phyloP scores from a whole-genome alignment of 2,888 invertebrate species.

The Cheilosia variabilis region DNA sequence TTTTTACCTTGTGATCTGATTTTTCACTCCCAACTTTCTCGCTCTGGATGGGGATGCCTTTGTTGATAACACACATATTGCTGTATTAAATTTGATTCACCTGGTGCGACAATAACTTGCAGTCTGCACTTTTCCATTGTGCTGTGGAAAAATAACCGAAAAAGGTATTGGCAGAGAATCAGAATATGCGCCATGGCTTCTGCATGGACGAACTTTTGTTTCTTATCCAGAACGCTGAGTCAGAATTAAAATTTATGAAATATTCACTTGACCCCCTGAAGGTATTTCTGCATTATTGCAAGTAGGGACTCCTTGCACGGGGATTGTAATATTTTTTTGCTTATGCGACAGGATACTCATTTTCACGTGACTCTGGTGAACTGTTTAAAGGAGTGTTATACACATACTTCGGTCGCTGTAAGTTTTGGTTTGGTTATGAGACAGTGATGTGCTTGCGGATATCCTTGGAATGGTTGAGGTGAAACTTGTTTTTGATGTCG shows the following conservation, averaged over 20 bases:
- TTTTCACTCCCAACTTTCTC: background rate
- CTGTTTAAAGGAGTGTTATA: background rate
- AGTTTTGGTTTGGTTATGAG: background rate
- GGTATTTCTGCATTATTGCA: constrained; percentile 52
- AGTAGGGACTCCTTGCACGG: background rate
- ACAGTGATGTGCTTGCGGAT: background rate
- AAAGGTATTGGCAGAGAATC: constrained; percentile 10
- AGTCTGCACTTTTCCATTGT: constrained; percentile 49
- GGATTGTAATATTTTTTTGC: constrained; percentile 26
- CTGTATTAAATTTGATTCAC: constrained; percentile 48
- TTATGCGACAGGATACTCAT: constrained; percentile 23
- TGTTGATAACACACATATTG: constrained; percentile 40
- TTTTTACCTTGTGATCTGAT: constrained; percentile 12
- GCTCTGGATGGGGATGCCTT: too few species aligned
- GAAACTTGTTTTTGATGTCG: too few species aligned
- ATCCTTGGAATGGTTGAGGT: too few species aligned
- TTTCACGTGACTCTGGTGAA: constrained; percentile 17
- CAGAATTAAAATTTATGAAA: constrained; percentile 53
- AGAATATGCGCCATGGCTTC: background rate
- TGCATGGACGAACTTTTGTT: constrained; percentile 38
- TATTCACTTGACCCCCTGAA: constrained; percentile 44
- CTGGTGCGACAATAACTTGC: constrained; percentile 55
- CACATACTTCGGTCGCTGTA: background rate
- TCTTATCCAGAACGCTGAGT: constrained; percentile 28
- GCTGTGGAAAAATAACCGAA: constrained; percentile 3